These are phyloP conservation scores for Ormia ochracea DNA, from an alignment of 2,888 invertebrate genomes.

Conservation along the genomic window DNA sequence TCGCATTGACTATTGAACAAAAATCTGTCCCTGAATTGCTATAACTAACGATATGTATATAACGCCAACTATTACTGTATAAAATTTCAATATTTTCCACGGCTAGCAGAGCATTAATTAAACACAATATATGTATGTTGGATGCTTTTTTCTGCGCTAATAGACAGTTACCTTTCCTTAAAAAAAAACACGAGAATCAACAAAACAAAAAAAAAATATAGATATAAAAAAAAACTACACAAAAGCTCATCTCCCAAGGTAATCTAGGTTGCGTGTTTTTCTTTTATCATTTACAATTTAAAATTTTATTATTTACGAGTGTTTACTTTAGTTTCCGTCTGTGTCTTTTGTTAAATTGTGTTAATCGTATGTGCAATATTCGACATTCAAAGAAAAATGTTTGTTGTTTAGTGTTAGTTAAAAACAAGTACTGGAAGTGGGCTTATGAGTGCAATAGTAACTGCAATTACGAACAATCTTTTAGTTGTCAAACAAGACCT, in stretches of 20 bases:
- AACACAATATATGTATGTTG: too few relatives aligned
- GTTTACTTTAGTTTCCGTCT: not conserved
- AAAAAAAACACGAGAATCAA: too few relatives aligned
- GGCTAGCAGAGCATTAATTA: too few relatives aligned
- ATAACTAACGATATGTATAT: too few relatives aligned
- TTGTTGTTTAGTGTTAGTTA: slow-evolving; percentile 30
- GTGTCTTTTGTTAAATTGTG: slow-evolving; percentile 51
- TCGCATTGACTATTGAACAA: too few relatives aligned
- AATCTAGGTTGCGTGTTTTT: slow-evolving; percentile 60
- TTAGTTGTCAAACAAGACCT: slow-evolving; percentile 49
- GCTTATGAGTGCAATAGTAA: slow-evolving; percentile 7
- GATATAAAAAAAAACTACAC: too few relatives aligned
- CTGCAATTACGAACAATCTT: slow-evolving; percentile 4
- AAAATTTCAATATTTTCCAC: too few relatives aligned
- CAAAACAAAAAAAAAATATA: slow-evolving; percentile 5
- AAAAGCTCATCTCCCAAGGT: slow-evolving; percentile 60
- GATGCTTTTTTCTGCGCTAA: too few relatives aligned
- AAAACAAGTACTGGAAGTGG: slow-evolving; percentile 46
- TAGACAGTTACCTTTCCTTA: too few relatives aligned
- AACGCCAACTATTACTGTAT: too few relatives aligned
- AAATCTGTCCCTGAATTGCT: too few relatives aligned
- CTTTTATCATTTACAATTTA: slow-evolving; percentile 18
- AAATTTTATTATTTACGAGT: slow-evolving; percentile 33
- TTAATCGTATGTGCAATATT: slow-evolving; percentile 56
- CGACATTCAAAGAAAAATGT: slow-evolving; percentile 25